phyloP scores from a whole-genome alignment of 2,888 invertebrate genomes.

The Drosophila pegasa region DNA sequence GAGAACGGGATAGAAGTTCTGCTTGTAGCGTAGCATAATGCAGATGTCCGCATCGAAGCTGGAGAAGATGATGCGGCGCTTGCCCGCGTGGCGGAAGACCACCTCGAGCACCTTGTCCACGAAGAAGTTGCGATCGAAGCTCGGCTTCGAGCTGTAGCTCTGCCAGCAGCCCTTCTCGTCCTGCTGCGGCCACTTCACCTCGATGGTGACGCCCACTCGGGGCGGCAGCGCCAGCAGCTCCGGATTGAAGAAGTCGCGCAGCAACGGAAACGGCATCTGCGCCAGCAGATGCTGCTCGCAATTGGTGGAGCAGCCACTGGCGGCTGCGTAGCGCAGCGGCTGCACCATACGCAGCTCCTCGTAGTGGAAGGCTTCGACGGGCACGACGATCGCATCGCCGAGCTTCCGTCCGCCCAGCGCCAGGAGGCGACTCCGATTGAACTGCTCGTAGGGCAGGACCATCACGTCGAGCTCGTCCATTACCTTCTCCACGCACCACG shows the following conservation, averaged over 20 bases:
- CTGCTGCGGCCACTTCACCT: constrained; percentile 98
- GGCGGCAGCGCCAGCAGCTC: constrained; percentile 87
- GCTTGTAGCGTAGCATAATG: constrained; percentile 95
- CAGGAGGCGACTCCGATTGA: constrained; percentile 94
- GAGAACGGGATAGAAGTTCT: constrained; percentile 97
- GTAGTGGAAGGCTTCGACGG: constrained; percentile 89
- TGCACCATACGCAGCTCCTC: constrained; percentile 90
- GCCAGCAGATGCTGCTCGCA: constrained; percentile 87
- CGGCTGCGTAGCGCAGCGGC: constrained; percentile 89
- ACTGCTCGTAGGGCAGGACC: constrained; percentile 95
- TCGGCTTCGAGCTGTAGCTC: constrained; percentile 88
- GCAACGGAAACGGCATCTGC: constrained; percentile 96
- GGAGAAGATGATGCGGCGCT: constrained; percentile 93
- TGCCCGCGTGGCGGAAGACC: constrained; percentile 88
- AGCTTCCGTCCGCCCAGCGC: constrained; percentile 86
- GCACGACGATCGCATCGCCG: constrained; percentile 36
- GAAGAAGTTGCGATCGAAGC: constrained; percentile 94
- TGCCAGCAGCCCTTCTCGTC: constrained; percentile 93
- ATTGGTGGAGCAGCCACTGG: constrained; percentile 85
- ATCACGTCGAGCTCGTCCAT: constrained; percentile 90
- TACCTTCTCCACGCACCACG: constrained; percentile 87
- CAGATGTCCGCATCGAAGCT: constrained; percentile 98
- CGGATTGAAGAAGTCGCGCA: constrained; percentile 90
- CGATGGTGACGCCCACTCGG: constrained; percentile 96
- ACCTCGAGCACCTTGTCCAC: constrained; percentile 89